Base-by-base conservation (phyloP, 2,113 vertebrate genomes). In the Chionodraco myersi region DNA sequence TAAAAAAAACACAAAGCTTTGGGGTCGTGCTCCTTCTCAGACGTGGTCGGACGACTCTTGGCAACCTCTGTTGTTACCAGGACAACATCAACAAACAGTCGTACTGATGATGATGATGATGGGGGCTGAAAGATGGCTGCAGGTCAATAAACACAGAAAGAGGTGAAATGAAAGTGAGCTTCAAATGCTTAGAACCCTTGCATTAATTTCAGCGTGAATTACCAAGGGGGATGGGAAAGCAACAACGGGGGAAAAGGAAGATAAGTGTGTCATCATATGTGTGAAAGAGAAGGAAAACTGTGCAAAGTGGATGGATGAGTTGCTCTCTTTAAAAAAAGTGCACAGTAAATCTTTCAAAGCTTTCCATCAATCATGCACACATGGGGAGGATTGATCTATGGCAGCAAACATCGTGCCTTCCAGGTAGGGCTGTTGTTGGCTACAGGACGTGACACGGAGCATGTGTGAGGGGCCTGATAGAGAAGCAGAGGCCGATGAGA, bases 361-460 rank as follows among this genome's bases (percentile, higher is more conserved):
- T 83, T 83, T 77, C 45, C 65, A 86, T 82, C 73, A 65, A 11
- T 59, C 61, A 3, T 36, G 48, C 21, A 49, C 60, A 68, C 61
- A 73, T 47, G 68, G 5, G 44, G 57, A 56, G 13, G 53, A 87
- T 66, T 91, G 90, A 91, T 93, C 80, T 58, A 61, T 53, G 79
- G 79, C 65, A 58, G 68, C 54, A 51, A 75, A 80, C 53, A 11
- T 8, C 23, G 41, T 48, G 68, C 85, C 86, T 88, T 70, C 61
- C 77, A 79, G 88, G 84, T 66, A 76, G 79, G 57, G 71, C 70
- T 91, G 88, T 85, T 86, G 85, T 86, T 86, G 30, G 58, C 82
- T 71, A 88, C 91, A 93, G 92, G 92, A 94, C 92, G 91, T 91
- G 89, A 91, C 86, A 83, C 75, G 56, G 85, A 92, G 88, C 89